phyloP scores from a whole-genome alignment of 2,888 invertebrate genomes.

The Agrochola circellaris region DNA sequence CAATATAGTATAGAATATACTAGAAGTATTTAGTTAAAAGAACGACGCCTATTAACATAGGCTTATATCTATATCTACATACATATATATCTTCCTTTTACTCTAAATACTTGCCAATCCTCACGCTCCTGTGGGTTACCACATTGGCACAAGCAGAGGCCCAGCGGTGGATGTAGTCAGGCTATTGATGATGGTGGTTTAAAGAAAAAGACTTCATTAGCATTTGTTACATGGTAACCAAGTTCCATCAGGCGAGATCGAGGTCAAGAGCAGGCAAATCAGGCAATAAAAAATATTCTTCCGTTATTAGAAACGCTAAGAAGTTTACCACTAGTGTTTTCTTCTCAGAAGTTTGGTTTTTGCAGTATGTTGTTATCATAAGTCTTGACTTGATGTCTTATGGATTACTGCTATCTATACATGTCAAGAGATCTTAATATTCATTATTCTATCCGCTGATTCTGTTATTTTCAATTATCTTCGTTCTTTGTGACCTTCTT shows the following conservation, averaged over 20 bases:
- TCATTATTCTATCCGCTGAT: not conserved
- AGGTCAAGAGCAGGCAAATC: not conserved
- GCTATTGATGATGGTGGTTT: not conserved
- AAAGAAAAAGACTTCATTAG: conserved; percentile 1
- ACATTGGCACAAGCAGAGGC: not conserved
- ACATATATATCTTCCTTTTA: too few relatives aligned
- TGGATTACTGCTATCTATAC: not conserved
- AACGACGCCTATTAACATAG: not conserved
- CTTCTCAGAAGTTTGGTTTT: conserved; percentile 11
- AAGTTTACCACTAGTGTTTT: not conserved
- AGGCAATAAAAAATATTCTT: conserved; percentile 19
- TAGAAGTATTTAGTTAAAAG: conserved; percentile 38
- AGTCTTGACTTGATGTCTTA: conserved; percentile 11
- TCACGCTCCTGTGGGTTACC: not conserved
- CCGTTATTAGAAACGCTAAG: conserved; percentile 9
- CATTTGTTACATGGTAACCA: conserved; percentile 15
- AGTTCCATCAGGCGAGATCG: not conserved
- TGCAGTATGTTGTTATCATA: conserved; percentile 6
- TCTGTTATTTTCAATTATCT: not conserved
- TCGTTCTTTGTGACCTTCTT: not conserved
- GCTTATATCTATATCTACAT: too few relatives aligned
- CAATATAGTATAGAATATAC: conserved; percentile 27
- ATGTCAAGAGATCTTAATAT: not conserved
- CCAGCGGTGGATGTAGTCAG: not conserved
- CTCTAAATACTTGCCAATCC: too few relatives aligned